Evolutionary conservation across 53 echinoderm and acorn worm genomes (phyloP).

Genomic region (Crossaster papposus): DNA sequence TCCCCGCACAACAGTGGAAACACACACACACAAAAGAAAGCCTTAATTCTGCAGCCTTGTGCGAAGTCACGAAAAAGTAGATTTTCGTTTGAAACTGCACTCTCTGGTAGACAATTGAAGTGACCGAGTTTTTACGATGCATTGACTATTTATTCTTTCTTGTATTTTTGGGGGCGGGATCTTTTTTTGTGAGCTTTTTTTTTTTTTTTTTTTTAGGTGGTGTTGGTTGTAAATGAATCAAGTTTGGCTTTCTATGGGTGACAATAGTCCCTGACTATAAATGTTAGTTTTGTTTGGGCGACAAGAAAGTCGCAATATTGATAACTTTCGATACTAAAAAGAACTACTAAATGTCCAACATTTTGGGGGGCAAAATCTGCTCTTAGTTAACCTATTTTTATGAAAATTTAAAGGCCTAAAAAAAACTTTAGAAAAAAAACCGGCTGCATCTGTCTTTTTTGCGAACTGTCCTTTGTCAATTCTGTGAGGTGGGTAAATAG

Average conservation of each 20-base stretch:
- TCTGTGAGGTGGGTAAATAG: not conserved
- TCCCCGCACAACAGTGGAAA: not conserved
- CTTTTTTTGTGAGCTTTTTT: not conserved
- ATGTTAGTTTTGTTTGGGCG: slow-evolving; percentile 11
- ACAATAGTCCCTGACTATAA: slow-evolving; percentile 19
- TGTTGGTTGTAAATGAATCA: not conserved
- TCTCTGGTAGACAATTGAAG: not conserved
- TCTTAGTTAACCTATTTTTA: slow-evolving; percentile 37
- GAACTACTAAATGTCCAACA: slow-evolving; percentile 1
- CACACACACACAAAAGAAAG: not conserved
- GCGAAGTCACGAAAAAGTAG: slow-evolving; percentile 12
- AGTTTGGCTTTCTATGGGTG: not conserved
- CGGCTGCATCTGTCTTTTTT: slow-evolving; percentile 55
- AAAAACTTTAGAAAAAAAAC: not conserved
- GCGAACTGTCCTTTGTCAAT: slow-evolving; percentile 34
- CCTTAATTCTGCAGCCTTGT: not conserved
- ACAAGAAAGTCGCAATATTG: not conserved
- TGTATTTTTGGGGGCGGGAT: too few relatives aligned
- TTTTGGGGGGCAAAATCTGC: not conserved
- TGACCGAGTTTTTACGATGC: not conserved
- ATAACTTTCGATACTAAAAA: not conserved
- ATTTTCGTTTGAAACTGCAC: not conserved
- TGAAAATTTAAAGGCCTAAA: not conserved
- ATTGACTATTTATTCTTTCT: not conserved
- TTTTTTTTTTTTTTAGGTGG: not conserved